phyloP scores from a whole-genome alignment of 1,140 invertebrate species.

The Calycopis cecrops region DNA sequence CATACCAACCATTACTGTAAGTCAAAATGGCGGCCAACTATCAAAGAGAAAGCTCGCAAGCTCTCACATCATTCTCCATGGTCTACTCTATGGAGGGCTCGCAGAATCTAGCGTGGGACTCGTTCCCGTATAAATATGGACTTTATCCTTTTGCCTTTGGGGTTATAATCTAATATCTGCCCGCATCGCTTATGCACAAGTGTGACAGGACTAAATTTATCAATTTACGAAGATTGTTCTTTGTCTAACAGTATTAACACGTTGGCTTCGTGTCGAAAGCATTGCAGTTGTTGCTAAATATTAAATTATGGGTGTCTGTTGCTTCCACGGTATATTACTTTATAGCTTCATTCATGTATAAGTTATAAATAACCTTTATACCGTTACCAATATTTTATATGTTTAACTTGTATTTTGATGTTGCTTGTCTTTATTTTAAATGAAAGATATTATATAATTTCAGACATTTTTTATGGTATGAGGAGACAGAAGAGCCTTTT shows the following conservation, averaged over 20 bases:
- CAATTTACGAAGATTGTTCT: constrained; percentile 66
- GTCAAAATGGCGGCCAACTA: constrained; percentile 69
- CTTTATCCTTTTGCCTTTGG: not conserved
- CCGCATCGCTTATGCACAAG: not conserved
- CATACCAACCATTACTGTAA: constrained; percentile 66
- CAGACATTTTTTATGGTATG: too few relatives aligned
- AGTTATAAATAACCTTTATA: too few relatives aligned
- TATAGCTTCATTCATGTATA: not conserved
- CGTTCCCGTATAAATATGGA: not conserved
- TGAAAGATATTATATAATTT: too few relatives aligned
- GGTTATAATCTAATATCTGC: not conserved
- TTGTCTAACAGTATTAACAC: constrained; percentile 64
- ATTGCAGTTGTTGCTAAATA: constrained; percentile 48
- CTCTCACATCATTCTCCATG: constrained; percentile 72
- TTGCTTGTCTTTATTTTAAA: too few relatives aligned
- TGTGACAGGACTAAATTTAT: constrained; percentile 65
- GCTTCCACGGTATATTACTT: constrained; percentile 21
- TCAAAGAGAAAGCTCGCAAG: constrained; percentile 70
- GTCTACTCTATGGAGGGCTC: constrained; percentile 52
- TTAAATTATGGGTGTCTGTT: constrained; percentile 48
- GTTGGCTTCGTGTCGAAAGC: constrained; percentile 47
- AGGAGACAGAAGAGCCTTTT: too few relatives aligned
- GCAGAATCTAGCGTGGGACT: constrained; percentile 38
- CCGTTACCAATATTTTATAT: too few relatives aligned
- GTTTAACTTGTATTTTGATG: too few relatives aligned